Evolutionary conservation across 2,797 vertebrate genomes (phyloP).

Genomic region (Phoxinus dragarum): DNA sequence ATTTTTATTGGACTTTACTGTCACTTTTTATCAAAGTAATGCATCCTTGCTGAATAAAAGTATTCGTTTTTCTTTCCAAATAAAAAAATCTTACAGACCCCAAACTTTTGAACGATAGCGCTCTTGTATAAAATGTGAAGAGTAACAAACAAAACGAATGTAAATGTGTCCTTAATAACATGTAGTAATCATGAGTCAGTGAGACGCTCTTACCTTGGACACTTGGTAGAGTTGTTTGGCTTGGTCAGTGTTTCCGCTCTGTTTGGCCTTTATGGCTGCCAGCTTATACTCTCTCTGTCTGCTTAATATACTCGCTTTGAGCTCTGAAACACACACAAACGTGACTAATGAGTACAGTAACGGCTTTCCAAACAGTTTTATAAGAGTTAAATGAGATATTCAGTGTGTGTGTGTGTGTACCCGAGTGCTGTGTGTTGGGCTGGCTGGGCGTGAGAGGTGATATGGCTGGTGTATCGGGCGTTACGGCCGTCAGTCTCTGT

Average conservation of each 20-base stretch:
- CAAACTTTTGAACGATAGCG: neutral
- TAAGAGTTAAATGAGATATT: neutral
- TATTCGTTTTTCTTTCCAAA: neutral
- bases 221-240: conserved; percentile 81
- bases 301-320: conserved; percentile 77
- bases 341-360: neutral
- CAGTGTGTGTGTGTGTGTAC: conserved; percentile 60
- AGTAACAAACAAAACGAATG: too few relatives aligned
- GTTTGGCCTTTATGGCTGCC: conserved; percentile 86
- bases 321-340: conserved; percentile 65
- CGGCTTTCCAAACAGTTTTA: neutral
- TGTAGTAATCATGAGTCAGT: neutral
- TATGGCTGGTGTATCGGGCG: conserved; percentile 78
- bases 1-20: neutral
- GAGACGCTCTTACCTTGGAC: conserved; percentile 80
- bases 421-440: conserved; percentile 72
- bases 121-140: neutral
- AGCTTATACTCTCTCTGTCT: conserved; percentile 88
- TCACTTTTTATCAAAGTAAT: neutral
- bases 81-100: neutral
- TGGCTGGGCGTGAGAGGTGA: conserved; percentile 79
- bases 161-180: neutral
- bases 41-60: neutral
- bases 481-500: conserved; percentile 67
- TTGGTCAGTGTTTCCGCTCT: conserved; percentile 76